These are phyloP conservation scores for Aldrovandia affinis DNA, from an alignment of 2,797 vertebrate genomes.

Conservation along the genomic window DNA sequence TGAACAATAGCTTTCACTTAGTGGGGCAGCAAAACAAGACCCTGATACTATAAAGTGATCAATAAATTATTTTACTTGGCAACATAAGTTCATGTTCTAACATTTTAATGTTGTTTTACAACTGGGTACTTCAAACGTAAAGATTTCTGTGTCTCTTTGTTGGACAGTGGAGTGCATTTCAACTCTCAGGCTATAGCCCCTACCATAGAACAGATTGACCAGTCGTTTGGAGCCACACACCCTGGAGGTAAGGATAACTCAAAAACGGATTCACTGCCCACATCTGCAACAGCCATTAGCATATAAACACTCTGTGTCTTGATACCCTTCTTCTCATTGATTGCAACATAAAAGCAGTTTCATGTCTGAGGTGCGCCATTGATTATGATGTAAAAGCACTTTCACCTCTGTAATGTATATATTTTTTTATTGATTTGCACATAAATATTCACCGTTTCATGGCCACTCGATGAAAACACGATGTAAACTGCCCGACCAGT, in stretches of 20 bases:
- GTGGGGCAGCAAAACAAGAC: neutral
- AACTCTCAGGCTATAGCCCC: constrained; percentile 98
- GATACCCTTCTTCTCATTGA: neutral
- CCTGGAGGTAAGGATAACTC: constrained; percentile 94
- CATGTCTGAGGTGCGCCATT: constrained; percentile 4
- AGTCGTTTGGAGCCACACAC: constrained; percentile 98
- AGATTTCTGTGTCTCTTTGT: constrained; percentile 47
- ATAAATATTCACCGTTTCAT: neutral
- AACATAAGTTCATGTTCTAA: neutral
- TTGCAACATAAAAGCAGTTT: neutral
- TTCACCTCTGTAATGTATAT: neutral
- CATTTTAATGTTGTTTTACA: neutral
- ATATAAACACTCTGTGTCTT: neutral
- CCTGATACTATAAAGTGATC: neutral
- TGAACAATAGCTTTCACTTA: neutral
- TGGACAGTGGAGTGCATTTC: constrained; percentile 96
- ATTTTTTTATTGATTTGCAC: neutral
- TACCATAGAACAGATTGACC: constrained; percentile 99
- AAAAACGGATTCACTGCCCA: neutral
- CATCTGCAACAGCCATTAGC: neutral
- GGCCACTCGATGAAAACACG: neutral
- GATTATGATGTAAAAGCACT: neutral
- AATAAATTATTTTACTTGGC: neutral
- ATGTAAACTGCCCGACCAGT: neutral
- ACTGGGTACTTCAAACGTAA: neutral